These are phyloP conservation scores for Microctenopoma lineatum DNA, from an alignment of 2,797 vertebrate genomes.

Conservation along the genomic window DNA sequence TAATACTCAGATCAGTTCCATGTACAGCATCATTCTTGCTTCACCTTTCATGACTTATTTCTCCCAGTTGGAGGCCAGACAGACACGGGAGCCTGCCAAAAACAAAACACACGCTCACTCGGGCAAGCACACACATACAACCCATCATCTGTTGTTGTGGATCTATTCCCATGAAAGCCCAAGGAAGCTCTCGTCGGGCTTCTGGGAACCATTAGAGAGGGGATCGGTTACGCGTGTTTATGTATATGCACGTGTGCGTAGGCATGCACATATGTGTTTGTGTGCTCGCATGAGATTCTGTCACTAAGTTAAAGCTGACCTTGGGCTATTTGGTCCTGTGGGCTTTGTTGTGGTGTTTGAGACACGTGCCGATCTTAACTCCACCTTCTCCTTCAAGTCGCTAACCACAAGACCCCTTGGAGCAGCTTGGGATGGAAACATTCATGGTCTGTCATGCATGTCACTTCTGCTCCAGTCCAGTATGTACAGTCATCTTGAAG, in stretches of 20 bases:
- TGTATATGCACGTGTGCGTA: conserved; percentile 58
- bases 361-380: conserved; percentile 71
- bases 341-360: conserved; percentile 77
- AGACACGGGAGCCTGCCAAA: conserved; percentile 66
- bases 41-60: conserved; percentile 74
- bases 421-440: conserved; percentile 60
- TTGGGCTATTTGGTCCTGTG: conserved; percentile 72
- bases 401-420: conserved; percentile 40
- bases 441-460: conserved; percentile 67
- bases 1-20: conserved; percentile 54
- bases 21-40: conserved; percentile 62
- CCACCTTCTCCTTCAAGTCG: conserved; percentile 44
- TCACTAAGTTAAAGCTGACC: conserved; percentile 71
- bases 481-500: conserved; percentile 66
- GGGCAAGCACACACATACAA: conserved; percentile 43
- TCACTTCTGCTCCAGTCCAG: conserved; percentile 49
- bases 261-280: conserved; percentile 51
- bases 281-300: conserved; percentile 64
- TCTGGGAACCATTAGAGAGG: conserved; percentile 79
- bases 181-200: conserved; percentile 76
- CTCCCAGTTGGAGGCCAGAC: conserved; percentile 69
- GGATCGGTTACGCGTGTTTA: conserved; percentile 78
- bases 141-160: conserved; percentile 78
- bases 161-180: conserved; percentile 80
- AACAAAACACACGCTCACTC: conserved; percentile 34